Evolutionary conservation across 2,797 vertebrate genomes (phyloP).

Genomic region (Vultur gryphus): DNA sequence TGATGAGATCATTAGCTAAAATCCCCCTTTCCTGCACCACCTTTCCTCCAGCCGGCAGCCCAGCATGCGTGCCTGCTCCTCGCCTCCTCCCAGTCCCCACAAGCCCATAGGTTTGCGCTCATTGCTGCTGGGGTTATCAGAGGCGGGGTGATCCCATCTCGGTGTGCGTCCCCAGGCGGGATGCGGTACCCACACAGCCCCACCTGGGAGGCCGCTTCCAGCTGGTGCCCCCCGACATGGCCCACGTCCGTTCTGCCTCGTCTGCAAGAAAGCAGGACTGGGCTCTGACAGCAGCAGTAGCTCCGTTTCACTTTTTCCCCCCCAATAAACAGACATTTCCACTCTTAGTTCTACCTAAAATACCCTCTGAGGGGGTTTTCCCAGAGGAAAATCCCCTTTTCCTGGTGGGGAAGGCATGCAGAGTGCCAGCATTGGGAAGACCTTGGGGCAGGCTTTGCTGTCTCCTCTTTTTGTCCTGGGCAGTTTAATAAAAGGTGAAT

Average conservation of each 20-base stretch:
- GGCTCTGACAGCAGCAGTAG: not conserved
- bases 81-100: rapidly evolving
- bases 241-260: not conserved
- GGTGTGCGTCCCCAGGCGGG: rapidly evolving
- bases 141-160: not conserved
- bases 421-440: not conserved
- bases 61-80: not conserved
- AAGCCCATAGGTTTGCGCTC: not conserved
- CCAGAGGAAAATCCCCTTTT: not conserved
- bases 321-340: not conserved
- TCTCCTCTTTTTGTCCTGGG: not conserved
- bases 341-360: not conserved
- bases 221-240: rapidly evolving
- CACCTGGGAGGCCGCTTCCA: not conserved
- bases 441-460: not conserved
- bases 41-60: not conserved
- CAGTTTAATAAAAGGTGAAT: constrained; percentile 52
- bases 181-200: not conserved
- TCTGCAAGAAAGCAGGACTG: not conserved
- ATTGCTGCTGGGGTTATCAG: not conserved
- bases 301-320: not conserved
- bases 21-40: not conserved
- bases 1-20: not conserved
- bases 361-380: not conserved
- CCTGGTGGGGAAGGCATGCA: not conserved